Percentiles rank a stretch among this genome's conserved stretches.
These are phyloP conservation scores for Axinella damicornis DNA, from an alignment of 37 sponge, comb jelly and placozoan genomes.

Conservation along the genomic window DNA sequence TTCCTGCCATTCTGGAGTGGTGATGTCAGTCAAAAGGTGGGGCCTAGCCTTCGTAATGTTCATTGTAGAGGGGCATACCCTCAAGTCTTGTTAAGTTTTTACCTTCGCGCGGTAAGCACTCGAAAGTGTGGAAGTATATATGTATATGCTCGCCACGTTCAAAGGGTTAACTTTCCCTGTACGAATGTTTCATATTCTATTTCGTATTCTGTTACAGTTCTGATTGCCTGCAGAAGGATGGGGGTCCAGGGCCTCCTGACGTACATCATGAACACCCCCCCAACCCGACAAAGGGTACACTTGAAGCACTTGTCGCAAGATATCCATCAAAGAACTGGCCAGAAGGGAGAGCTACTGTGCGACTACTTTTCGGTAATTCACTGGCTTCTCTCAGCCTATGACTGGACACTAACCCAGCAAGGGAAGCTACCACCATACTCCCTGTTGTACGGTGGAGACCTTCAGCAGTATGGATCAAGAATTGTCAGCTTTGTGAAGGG, in stretches of 20 bases:
- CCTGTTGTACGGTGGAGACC: slow-evolving; percentile 41
- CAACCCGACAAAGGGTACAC: slow-evolving; percentile 20
- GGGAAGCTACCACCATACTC: slow-evolving; percentile 49
- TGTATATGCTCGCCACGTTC: no score
- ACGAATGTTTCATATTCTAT: no score
- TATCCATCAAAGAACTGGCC: neutral
- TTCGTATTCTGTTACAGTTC: no score
- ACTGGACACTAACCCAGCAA: neutral
- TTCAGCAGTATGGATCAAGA: slow-evolving; percentile 21
- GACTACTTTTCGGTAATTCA: slow-evolving; percentile 13
- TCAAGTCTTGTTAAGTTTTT: no score
- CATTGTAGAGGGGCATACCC: no score
- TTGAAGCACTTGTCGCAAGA: slow-evolving; percentile 18
- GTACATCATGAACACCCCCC: slow-evolving; percentile 30
- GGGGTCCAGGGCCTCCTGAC: slow-evolving; percentile 30
- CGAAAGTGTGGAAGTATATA: no score
- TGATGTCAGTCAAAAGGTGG: no score
- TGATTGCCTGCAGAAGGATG: neutral
- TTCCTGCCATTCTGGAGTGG: no score
- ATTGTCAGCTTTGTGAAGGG: slow-evolving; percentile 48
- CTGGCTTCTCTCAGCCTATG: slow-evolving; percentile 23
- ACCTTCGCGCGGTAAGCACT: no score
- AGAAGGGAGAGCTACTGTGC: slow-evolving; percentile 44
- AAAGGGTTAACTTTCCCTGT: no score
- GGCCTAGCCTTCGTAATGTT: no score